Evolutionary conservation across 2,888 invertebrate genomes (phyloP).

Genomic region (Tinea trinotella): DNA sequence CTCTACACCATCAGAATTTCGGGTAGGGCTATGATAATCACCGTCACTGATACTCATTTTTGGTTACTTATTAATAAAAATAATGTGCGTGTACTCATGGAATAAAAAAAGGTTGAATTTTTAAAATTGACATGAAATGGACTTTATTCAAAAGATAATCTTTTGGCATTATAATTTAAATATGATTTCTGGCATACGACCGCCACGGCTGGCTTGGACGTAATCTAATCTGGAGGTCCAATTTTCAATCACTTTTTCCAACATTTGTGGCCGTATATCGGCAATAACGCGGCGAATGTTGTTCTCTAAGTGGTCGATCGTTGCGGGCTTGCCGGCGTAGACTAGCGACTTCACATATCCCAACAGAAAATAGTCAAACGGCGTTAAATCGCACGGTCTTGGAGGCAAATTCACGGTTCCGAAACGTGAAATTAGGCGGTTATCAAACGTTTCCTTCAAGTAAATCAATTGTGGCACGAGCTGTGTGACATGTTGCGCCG

Average conservation of each 20-base stretch:
- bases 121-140: conserved; percentile 11
- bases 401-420: conserved; percentile 9
- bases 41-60: no score
- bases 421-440: conserved; percentile 16
- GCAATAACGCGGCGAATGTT: conserved; percentile 25
- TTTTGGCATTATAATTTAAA: conserved; percentile 17
- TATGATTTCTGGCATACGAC: no score
- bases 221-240: conserved; percentile 26
- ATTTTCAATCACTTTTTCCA: conserved; percentile 27
- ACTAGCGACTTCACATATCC: no score
- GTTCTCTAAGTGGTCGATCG: conserved; percentile 26
- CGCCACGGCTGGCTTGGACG: conserved; percentile 25
- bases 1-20: no score
- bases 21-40: no score
- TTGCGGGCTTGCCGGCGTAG: conserved; percentile 24
- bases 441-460: conserved; percentile 26
- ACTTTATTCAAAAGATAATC: conserved; percentile 15
- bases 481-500: conserved; percentile 30
- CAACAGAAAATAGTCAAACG: no score
- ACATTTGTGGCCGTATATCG: conserved; percentile 25
- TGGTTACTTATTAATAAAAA: no score
- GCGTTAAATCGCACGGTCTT: conserved; percentile 8
- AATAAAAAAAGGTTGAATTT: background rate
- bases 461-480: conserved; percentile 29
- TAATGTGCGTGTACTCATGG: no score